Percentiles rank a stretch among this genome's conserved stretches.
Evolutionary conservation across 2,797 vertebrate genomes (phyloP).

Genomic region (Microchirus variegatus): DNA sequence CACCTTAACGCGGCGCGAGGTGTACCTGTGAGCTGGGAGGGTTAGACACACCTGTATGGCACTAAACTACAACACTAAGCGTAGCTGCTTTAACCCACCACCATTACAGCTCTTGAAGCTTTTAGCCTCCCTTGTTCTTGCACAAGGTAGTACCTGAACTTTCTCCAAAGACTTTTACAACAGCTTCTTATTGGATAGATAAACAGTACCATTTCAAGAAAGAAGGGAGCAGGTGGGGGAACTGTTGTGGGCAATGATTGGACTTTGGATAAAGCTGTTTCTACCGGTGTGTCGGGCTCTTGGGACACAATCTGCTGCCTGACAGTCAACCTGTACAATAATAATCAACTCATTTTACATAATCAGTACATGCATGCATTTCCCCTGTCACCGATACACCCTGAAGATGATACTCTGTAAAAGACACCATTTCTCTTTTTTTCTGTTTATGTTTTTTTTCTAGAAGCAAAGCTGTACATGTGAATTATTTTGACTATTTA

Average conservation of each 20-base stretch:
- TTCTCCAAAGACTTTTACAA: slow-evolving; percentile 67
- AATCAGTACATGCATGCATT: slow-evolving; percentile 92
- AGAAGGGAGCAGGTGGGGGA: slow-evolving; percentile 61
- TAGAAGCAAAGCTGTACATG: slow-evolving; percentile 59
- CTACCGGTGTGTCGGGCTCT: slow-evolving; percentile 88
- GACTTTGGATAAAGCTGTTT: slow-evolving; percentile 82
- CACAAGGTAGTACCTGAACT: slow-evolving; percentile 51
- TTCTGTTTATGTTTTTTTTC: slow-evolving; percentile 52
- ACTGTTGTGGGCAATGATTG: slow-evolving; percentile 85
- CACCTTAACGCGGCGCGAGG: slow-evolving; percentile 97
- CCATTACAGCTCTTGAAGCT: slow-evolving; percentile 53
- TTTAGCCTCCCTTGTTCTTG: slow-evolving; percentile 41
- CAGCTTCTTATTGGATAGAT: slow-evolving; percentile 54
- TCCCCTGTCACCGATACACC: slow-evolving; percentile 31
- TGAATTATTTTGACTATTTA: slow-evolving; percentile 58
- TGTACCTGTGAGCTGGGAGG: slow-evolving; percentile 91
- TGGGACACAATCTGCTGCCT: slow-evolving; percentile 86
- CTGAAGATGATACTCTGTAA: slow-evolving; percentile 78
- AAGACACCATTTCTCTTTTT: slow-evolving; percentile 53
- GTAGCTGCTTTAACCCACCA: slow-evolving; percentile 47
- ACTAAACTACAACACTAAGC: slow-evolving; percentile 40
- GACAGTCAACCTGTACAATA: slow-evolving; percentile 91
- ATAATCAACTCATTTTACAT: slow-evolving; percentile 90
- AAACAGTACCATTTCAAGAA: slow-evolving; percentile 37
- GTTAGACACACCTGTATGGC: slow-evolving; percentile 30